A percentile compares a stretch with the other conserved stretches of the same genome.
Conservation (phyloP, 2,797 vertebrate genomes). For the Lacerta bilineata region DNA sequence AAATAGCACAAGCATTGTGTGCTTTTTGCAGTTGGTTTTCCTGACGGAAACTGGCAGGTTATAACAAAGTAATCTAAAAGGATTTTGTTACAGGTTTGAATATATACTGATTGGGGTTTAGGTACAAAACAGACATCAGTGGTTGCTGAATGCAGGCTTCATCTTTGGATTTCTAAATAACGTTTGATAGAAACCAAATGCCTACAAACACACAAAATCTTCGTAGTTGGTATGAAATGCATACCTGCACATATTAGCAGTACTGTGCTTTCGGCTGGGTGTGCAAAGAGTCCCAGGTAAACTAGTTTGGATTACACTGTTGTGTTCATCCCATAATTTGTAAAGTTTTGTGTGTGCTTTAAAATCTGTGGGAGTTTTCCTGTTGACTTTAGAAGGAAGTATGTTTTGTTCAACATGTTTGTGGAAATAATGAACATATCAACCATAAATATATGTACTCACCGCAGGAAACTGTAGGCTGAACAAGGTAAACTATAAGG, state of each 20-base stretch:
- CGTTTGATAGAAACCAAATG: slow-evolving; percentile 61
- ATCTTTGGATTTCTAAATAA: slow-evolving; percentile 57
- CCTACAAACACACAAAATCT: slow-evolving; percentile 37
- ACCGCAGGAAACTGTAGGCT: neutral
- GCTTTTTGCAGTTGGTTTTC: neutral
- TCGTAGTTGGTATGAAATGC: slow-evolving; percentile 29
- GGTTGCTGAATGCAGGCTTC: slow-evolving; percentile 42
- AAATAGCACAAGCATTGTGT: neutral
- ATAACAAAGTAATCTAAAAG: neutral
- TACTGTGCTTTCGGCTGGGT: slow-evolving; percentile 2
- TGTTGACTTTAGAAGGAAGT: neutral
- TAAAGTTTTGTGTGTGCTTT: neutral
- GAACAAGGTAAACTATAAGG: no score
- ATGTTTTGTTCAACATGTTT: neutral
- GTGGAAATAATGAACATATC: neutral
- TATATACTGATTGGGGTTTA: slow-evolving; percentile 5
- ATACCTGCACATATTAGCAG: neutral
- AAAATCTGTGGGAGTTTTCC: neutral
- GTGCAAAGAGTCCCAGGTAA: neutral
- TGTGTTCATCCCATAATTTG: neutral
- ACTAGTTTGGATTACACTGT: neutral
- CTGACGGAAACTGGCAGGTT: neutral
- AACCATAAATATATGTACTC: neutral
- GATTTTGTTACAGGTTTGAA: neutral
- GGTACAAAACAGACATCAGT: neutral